Evolutionary conservation across 2,888 invertebrate genomes (phyloP).

Genomic region (Nephrotoma flavescens): DNA sequence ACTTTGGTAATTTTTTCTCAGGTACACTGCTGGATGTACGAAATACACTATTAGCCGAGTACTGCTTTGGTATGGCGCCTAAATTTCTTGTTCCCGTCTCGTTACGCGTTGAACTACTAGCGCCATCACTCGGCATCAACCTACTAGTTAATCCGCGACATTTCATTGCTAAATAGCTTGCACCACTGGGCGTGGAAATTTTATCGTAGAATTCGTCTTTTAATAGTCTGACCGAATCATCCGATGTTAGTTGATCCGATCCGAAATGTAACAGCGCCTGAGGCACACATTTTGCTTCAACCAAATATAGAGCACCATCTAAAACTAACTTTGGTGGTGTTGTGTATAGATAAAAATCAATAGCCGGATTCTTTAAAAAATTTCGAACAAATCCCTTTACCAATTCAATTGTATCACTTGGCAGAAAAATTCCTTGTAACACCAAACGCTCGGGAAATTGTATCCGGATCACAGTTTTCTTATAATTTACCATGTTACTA

Average conservation of each 20-base stretch:
- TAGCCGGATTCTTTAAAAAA: conserved; percentile 47
- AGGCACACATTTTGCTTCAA: conserved; percentile 64
- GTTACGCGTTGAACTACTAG: neutral
- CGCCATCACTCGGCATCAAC: neutral
- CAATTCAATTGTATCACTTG: conserved; percentile 54
- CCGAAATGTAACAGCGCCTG: conserved; percentile 63
- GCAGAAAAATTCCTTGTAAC: conserved; percentile 72
- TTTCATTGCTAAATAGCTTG: conserved; percentile 51
- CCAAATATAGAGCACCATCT: conserved; percentile 41
- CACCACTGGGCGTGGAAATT: conserved; percentile 49
- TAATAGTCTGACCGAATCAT: conserved; percentile 33
- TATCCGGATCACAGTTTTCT: conserved; percentile 63
- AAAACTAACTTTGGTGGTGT: conserved; percentile 68
- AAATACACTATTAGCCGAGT: neutral
- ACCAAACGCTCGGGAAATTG: conserved; percentile 78
- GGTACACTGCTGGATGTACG: neutral
- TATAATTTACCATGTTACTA: conserved; percentile 49
- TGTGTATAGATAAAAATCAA: conserved; percentile 64
- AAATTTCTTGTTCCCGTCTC: neutral
- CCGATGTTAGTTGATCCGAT: conserved; percentile 29
- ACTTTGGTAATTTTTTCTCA: neutral
- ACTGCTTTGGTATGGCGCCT: neutral
- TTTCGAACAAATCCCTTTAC: conserved; percentile 59
- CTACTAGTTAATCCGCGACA: conserved; percentile 14
- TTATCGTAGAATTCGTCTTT: conserved; percentile 44